Evolutionary conservation across 1,140 invertebrate genomes (phyloP).

Genomic region (Adoxophyes honmai): DNA sequence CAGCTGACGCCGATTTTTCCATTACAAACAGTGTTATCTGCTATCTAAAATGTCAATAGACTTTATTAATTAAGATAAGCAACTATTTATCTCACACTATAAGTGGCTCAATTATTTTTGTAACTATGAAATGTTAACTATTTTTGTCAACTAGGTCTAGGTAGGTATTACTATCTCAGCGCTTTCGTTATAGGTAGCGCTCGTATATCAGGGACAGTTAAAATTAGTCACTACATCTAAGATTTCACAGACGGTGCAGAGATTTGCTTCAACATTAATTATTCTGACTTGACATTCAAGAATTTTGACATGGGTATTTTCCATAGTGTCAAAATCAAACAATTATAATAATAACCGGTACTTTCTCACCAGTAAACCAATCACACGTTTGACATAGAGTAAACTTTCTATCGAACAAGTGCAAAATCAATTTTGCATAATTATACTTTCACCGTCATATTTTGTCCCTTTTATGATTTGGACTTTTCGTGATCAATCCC

Average conservation of each 20-base stretch:
- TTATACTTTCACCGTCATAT: slow-evolving; percentile 2
- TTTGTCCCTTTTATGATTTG: not conserved
- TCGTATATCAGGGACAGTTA: slow-evolving; percentile 11
- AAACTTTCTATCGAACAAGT: not conserved
- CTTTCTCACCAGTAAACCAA: slow-evolving; percentile 14
- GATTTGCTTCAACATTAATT: slow-evolving; percentile 8
- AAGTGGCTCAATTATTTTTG: not conserved
- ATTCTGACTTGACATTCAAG: not conserved
- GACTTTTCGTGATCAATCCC: not conserved
- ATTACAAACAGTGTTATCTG: slow-evolving; percentile 7
- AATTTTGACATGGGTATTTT: not conserved
- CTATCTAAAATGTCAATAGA: slow-evolving; percentile 1
- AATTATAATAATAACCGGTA: not conserved
- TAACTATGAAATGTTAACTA: too few species aligned
- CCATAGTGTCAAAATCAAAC: not conserved
- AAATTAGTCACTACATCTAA: slow-evolving; percentile 13
- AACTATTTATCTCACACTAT: not conserved
- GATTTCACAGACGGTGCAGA: not conserved
- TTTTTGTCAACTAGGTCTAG: too few species aligned
- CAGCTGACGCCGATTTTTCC: not conserved
- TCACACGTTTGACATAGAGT: not conserved
- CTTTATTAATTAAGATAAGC: not conserved
- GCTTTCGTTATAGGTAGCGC: too few species aligned
- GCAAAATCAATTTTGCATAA: not conserved
- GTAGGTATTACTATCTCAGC: too few species aligned